Conservation (phyloP, 2,888 invertebrate genomes). For the Bimastos eiseni region DNA sequence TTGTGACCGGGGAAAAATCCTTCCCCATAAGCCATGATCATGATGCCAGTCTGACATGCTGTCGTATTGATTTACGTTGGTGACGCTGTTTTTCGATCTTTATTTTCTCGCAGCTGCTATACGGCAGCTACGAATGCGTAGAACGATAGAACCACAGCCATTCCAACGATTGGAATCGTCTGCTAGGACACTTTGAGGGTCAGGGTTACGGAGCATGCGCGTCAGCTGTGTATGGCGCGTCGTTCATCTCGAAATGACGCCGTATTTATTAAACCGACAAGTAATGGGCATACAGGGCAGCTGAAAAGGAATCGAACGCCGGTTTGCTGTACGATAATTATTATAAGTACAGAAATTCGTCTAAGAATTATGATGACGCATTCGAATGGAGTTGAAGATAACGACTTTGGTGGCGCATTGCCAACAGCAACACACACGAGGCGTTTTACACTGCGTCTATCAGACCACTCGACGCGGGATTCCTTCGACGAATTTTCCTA, state of each 20-base stretch:
- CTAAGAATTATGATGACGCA: not conserved
- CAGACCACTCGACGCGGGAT: not conserved
- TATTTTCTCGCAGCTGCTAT: not conserved
- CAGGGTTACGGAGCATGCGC: constrained; percentile 13
- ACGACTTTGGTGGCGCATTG: not conserved
- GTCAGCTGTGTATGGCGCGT: not conserved
- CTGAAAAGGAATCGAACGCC: not conserved
- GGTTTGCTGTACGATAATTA: not conserved
- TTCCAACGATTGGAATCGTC: constrained; percentile 13
- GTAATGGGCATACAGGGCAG: not conserved
- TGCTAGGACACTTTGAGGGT: not conserved
- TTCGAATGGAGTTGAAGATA: not conserved
- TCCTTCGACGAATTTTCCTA: not conserved
- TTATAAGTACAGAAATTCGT: constrained; percentile 9
- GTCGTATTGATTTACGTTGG: not conserved
- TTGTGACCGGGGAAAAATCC: not conserved
- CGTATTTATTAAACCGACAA: not conserved
- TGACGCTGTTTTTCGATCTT: not conserved
- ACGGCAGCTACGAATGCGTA: not conserved
- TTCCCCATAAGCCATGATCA: not conserved
- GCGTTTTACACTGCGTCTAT: not conserved
- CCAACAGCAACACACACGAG: not conserved
- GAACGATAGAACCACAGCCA: not conserved
- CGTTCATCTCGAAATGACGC: constrained; percentile 6
- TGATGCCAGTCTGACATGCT: not conserved